These are phyloP conservation scores for Pantala flavescens DNA, from an alignment of 1,140 invertebrate species.

Conservation along the genomic window DNA sequence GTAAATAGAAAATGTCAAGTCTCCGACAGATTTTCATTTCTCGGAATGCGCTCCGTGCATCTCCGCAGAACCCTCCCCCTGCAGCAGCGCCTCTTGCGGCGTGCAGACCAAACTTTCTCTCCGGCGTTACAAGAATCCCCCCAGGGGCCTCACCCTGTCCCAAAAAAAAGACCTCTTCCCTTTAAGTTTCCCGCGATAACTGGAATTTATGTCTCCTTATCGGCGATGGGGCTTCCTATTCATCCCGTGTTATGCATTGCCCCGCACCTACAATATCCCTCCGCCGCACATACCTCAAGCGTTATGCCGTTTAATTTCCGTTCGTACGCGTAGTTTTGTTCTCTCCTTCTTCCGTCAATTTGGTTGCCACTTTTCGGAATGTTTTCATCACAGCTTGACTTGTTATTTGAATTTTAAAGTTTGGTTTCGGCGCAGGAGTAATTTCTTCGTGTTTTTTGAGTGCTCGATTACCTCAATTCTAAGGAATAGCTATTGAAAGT, in stretches of 20 bases:
- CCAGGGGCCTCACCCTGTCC: not conserved
- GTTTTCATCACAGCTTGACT: not conserved
- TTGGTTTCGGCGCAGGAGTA: too few relatives aligned
- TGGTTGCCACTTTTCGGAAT: not conserved
- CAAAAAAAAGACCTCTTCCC: not conserved
- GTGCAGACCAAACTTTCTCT: not conserved
- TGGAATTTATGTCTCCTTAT: conserved; percentile 1
- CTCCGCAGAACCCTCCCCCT: not conserved
- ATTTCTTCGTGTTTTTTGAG: too few relatives aligned
- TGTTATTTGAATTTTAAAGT: not conserved
- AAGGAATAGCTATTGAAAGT: too few relatives aligned
- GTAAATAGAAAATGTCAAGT: not conserved
- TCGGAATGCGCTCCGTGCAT: not conserved
- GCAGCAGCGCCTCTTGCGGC: not conserved
- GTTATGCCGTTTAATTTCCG: not conserved
- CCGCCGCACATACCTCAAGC: not conserved
- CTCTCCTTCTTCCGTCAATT: not conserved
- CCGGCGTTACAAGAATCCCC: not conserved
- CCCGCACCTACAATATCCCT: not conserved
- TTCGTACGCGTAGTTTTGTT: not conserved
- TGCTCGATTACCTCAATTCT: too few relatives aligned
- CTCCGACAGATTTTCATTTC: not conserved
- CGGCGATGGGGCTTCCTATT: not conserved
- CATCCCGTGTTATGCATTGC: not conserved
- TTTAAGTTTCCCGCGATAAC: not conserved